Evolutionary conservation across 2,888 invertebrate genomes (phyloP), one percentile per base, ranked within the genome.

Genomic region (Chymomyza amoena): DNA sequence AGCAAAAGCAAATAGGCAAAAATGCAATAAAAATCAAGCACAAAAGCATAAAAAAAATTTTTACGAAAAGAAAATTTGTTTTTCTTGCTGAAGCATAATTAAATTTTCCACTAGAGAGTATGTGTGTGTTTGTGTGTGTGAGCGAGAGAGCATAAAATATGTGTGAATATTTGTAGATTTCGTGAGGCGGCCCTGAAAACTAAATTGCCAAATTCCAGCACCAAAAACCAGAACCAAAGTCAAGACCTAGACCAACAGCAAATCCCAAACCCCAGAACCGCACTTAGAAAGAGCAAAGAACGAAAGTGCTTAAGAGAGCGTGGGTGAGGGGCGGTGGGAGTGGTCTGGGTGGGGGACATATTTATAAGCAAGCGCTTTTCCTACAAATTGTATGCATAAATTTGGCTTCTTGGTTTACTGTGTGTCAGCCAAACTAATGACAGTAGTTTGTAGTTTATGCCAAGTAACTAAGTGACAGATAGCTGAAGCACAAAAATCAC

Each of bases 361-460:
- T 86, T 79, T 78, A 81, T 84, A 65, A 64, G 62, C 67, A 54
- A 52, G 25, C 71, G 39, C 71, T 79, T 54, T 32, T 60, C 36
- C 15, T 66, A 75, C 84, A 78, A 79, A 81, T 82, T 70, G 71
- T 64, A 69, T 73, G 84, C 86, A 86, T 86, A 86, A 73, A 79
- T 81, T 82, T 70, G 39, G 39, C 39, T 45, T 1, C 39, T 45
- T 45, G 39, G 13, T 45, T 45, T 13, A 32, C 32, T 45, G 39
- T 45, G 39, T 45, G 39, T 45, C 39, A 45, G 39, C 39, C 39
- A 45, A 32, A 13, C 39, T 45, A 45, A 45, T 45, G 39, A 45
- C 39, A 45, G 39, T 13, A 45, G 39, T 45, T 45, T 45, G 39
- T 15, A 45, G 39, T 45, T 45, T 57, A 15, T 57, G 10, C 10